phyloP scores from a whole-genome alignment of 1,140 invertebrate species.

The Goniozus legneri region DNA sequence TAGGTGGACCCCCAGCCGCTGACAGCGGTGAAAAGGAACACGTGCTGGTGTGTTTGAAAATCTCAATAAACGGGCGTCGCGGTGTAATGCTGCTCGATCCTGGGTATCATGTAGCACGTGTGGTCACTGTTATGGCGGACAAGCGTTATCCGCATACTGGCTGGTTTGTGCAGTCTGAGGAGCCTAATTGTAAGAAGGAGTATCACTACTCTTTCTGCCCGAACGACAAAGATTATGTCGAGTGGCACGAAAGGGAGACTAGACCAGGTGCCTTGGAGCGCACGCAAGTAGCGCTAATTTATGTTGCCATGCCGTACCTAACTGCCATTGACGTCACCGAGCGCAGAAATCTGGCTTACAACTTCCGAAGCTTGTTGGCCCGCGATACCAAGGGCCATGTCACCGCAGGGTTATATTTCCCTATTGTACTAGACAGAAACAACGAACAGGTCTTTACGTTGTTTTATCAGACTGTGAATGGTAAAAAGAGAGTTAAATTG shows the following conservation, averaged over 20 bases:
- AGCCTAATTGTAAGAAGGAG: slow-evolving; percentile 70
- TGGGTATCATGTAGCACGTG: slow-evolving; percentile 83
- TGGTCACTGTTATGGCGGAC: slow-evolving; percentile 84
- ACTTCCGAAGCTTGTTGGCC: slow-evolving; percentile 77
- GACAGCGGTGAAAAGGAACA: slow-evolving; percentile 83
- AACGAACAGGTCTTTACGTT: slow-evolving; percentile 67
- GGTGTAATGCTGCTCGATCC: slow-evolving; percentile 82
- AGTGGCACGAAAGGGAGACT: slow-evolving; percentile 76
- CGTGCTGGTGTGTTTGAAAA: slow-evolving; percentile 75
- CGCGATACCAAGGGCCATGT: slow-evolving; percentile 77
- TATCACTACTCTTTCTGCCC: slow-evolving; percentile 72
- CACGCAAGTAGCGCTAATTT: slow-evolving; percentile 64
- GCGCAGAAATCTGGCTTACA: slow-evolving; percentile 83
- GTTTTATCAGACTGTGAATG: slow-evolving; percentile 69
- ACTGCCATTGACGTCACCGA: slow-evolving; percentile 83
- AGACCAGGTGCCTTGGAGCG: slow-evolving; percentile 55
- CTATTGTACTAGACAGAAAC: slow-evolving; percentile 58
- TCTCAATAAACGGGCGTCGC: slow-evolving; percentile 66
- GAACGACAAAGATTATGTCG: slow-evolving; percentile 68
- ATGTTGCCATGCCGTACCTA: slow-evolving; percentile 72
- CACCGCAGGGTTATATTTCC: slow-evolving; percentile 80
- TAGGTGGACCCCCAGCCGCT: slow-evolving; percentile 57
- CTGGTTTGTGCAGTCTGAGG: slow-evolving; percentile 79
- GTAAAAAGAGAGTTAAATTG: slow-evolving; percentile 67
- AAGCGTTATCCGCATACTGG: slow-evolving; percentile 80